A percentile compares a stretch with the other conserved stretches of the same genome.
phyloP scores from a whole-genome alignment of 2,113 vertebrate species.

The Xenopus borealis region DNA sequence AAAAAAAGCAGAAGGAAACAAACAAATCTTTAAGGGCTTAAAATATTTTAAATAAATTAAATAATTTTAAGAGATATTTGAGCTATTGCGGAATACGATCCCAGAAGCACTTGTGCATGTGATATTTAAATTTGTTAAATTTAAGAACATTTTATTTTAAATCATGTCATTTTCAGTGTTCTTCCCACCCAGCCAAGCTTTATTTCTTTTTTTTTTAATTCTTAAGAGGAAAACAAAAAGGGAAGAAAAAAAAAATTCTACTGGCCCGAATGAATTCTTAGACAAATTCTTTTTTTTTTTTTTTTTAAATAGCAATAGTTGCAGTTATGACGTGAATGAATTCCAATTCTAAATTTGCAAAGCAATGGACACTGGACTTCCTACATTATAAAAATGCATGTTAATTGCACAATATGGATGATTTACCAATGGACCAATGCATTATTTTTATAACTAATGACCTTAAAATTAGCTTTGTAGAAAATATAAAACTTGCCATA shows the following conservation, averaged over 20 bases:
- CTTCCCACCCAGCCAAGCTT: too few relatives aligned
- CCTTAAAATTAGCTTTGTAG: conserved; percentile 75
- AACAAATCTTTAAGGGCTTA: background rate
- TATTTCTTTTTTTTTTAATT: too few relatives aligned
- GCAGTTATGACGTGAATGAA: background rate
- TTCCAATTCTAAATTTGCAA: too few relatives aligned
- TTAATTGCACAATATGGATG: conserved; percentile 79
- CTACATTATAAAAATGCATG: conserved; percentile 75
- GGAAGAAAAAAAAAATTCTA: conserved; percentile 49
- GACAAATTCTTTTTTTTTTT: too few relatives aligned
- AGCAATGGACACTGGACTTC: conserved; percentile 58
- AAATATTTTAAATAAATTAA: conserved; percentile 1
- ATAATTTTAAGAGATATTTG: background rate
- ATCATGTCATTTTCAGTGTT: too few relatives aligned
- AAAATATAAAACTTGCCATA: conserved; percentile 75
- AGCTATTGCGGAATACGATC: background rate
- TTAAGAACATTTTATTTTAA: too few relatives aligned
- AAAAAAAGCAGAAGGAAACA: too few relatives aligned
- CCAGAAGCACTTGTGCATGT: background rate
- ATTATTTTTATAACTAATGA: conserved; percentile 73
- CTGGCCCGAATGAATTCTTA: conserved; percentile 54
- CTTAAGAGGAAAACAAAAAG: too few relatives aligned
- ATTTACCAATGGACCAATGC: conserved; percentile 68
- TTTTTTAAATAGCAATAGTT: conserved; percentile 53
- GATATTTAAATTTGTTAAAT: background rate